Evolutionary conservation across 2,797 vertebrate species (phyloP).

Genomic region (Ceyx erithaca): DNA sequence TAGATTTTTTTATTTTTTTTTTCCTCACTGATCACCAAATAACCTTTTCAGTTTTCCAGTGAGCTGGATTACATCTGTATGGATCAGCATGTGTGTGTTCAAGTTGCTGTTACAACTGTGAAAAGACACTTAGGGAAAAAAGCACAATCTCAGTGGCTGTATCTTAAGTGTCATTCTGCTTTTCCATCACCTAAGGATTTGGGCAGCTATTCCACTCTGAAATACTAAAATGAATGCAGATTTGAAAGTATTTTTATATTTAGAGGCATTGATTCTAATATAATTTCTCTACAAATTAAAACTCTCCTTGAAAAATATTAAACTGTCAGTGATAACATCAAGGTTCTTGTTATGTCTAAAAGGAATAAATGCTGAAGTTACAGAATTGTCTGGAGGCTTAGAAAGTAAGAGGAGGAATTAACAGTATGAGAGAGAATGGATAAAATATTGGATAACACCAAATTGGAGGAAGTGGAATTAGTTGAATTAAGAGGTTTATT

Average conservation of each 20-base stretch:
- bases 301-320: slow-evolving; percentile 63
- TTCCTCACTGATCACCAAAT: neutral
- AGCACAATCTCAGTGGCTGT: neutral
- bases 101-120: fast-evolving
- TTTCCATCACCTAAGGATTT: slow-evolving; percentile 45
- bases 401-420: slow-evolving; percentile 55
- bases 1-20: neutral
- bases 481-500: slow-evolving; percentile 54
- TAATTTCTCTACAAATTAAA: slow-evolving; percentile 68
- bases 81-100: neutral
- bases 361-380: slow-evolving; percentile 68
- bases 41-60: neutral
- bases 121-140: neutral
- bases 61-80: neutral
- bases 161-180: slow-evolving; percentile 17
- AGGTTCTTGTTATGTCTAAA: slow-evolving; percentile 62
- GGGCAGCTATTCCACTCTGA: neutral
- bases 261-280: slow-evolving; percentile 49
- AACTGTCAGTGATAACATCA: slow-evolving; percentile 65
- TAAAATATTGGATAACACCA: slow-evolving; percentile 35
- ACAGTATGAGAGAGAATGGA: slow-evolving; percentile 23
- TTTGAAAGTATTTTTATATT: slow-evolving; percentile 63
- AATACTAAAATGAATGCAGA: slow-evolving; percentile 46
- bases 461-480: neutral
- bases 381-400: slow-evolving; percentile 65